A percentile compares a stretch with the other conserved stretches of the same genome.
Conservation (phyloP, 2,888 invertebrate species). For the Timema cristinae region DNA sequence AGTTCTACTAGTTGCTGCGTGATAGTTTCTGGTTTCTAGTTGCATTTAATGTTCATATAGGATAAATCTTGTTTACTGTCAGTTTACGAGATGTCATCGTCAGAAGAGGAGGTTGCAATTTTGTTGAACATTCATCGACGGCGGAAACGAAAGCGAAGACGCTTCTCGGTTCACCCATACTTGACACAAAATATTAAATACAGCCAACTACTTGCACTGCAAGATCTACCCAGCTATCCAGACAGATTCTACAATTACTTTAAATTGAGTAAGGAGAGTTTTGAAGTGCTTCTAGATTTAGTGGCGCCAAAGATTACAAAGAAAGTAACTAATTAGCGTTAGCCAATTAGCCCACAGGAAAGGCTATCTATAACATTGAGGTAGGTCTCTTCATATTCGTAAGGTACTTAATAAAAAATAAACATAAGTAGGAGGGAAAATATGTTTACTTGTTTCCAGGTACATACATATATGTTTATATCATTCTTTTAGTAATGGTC, state of each 20-base stretch:
- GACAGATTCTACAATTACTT: slow-evolving; percentile 8
- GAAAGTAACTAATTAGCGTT: neutral
- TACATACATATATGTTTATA: neutral
- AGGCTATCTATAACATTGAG: neutral
- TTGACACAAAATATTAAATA: neutral
- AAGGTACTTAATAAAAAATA: too few relatives aligned
- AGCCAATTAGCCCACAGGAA: neutral
- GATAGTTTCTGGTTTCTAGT: neutral
- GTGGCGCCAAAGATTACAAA: neutral
- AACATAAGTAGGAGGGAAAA: neutral
- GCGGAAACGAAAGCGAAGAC: neutral
- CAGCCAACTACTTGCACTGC: neutral
- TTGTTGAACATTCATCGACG: neutral
- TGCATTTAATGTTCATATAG: neutral
- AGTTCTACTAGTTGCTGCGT: neutral
- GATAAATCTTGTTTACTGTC: neutral
- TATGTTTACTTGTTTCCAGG: neutral
- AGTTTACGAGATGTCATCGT: neutral
- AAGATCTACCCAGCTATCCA: neutral
- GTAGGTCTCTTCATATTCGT: neutral
- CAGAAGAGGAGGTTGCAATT: neutral
- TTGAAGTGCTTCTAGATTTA: neutral
- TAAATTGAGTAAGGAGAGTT: neutral
- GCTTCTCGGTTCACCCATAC: neutral
- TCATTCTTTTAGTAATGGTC: neutral